These are phyloP conservation scores for Phocides pigmalion DNA, from an alignment of 1,140 invertebrate genomes.

Conservation along the genomic window DNA sequence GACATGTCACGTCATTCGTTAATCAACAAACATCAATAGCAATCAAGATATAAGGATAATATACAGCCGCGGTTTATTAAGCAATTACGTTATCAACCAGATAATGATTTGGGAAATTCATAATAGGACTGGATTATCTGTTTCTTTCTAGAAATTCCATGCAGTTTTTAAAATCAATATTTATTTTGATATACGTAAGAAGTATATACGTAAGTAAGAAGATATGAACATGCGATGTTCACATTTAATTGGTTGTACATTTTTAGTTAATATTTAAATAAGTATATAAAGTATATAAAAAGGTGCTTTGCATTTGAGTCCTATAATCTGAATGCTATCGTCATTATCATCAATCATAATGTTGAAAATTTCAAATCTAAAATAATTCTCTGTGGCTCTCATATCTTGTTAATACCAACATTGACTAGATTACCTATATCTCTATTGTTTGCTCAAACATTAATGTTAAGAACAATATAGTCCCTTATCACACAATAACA, in stretches of 20 bases:
- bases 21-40: slow-evolving; percentile 14
- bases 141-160: neutral
- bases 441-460: neutral
- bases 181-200: too few relatives aligned
- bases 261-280: too few relatives aligned
- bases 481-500: neutral
- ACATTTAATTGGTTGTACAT: too few relatives aligned
- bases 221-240: too few relatives aligned
- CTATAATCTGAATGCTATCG: too few relatives aligned
- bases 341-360: too few relatives aligned
- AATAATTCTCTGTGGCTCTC: too few relatives aligned
- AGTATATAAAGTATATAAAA: too few relatives aligned
- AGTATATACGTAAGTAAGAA: too few relatives aligned
- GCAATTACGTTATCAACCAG: slow-evolving; percentile 12
- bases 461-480: neutral
- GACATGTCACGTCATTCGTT: slow-evolving; percentile 1
- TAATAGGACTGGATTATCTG: neutral
- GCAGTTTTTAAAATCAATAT: neutral
- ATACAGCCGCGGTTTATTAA: slow-evolving; percentile 1
- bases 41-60: slow-evolving; percentile 15
- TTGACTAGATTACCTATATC: neutral
- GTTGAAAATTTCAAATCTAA: too few relatives aligned
- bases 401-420: neutral
- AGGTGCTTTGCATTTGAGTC: too few relatives aligned
- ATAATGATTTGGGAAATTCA: neutral